Conservation (phyloP, 2,797 vertebrate species). For the Crocidura indochinensis region DNA sequence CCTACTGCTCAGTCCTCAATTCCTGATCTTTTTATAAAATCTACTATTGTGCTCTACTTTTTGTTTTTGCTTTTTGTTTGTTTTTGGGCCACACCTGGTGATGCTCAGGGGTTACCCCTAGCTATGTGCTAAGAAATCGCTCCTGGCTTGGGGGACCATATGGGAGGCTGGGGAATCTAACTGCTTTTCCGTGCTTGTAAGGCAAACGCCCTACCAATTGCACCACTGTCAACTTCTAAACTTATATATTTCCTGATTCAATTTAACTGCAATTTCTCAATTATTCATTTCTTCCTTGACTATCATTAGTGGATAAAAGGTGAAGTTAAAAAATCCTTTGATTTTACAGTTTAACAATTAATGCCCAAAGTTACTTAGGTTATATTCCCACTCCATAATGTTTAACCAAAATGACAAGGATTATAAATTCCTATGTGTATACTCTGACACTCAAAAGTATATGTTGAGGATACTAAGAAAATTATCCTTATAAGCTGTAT, state of each 20-base stretch:
- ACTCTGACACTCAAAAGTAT: not conserved
- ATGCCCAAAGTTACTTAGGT: not conserved
- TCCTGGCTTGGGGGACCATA: no score
- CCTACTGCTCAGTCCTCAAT: no score
- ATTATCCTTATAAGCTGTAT: not conserved
- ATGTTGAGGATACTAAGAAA: not conserved
- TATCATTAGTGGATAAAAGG: not conserved
- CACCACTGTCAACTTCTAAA: no score
- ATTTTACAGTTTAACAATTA: slow-evolving; percentile 7
- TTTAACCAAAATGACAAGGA: not conserved
- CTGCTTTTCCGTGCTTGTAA: no score
- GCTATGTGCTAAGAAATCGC: no score
- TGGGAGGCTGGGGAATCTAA: no score
- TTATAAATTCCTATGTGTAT: not conserved
- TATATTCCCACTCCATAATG: not conserved
- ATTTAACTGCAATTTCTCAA: slow-evolving; percentile 23
- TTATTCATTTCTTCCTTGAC: not conserved
- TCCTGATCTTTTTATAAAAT: not conserved
- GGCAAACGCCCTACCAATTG: no score
- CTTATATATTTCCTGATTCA: not conserved
- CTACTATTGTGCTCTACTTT: not conserved
- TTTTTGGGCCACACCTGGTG: no score
- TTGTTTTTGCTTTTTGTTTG: no score
- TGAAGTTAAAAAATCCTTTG: not conserved
- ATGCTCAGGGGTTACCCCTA: no score